phyloP scores from a whole-genome alignment of 1,140 invertebrate genomes.

The Neotoxoptera formosana region DNA sequence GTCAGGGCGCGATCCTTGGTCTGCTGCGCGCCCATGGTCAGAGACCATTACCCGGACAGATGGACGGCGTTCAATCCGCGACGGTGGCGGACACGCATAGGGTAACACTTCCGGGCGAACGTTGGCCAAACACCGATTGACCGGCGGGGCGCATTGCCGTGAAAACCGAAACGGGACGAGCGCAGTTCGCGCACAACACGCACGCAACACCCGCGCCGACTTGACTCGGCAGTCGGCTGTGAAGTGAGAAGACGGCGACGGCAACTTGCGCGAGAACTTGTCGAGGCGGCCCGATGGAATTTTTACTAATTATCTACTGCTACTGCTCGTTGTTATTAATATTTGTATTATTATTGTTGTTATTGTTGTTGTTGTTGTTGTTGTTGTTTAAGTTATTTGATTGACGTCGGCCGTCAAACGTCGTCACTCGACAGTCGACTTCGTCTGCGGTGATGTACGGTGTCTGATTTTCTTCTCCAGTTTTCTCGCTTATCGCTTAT shows the following conservation, averaged over 20 bases:
- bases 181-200: too few relatives aligned
- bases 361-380: background rate
- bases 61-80: constrained; percentile 5
- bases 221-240: background rate
- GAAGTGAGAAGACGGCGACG: background rate
- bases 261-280: background rate
- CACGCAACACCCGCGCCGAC: background rate
- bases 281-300: background rate
- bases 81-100: constrained; percentile 3
- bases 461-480: constrained; percentile 51
- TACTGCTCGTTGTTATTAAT: background rate
- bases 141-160: background rate
- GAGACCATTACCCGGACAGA: constrained; percentile 58
- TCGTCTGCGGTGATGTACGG: background rate
- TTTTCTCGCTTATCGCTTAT: constrained; percentile 55
- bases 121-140: background rate
- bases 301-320: background rate
- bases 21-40: constrained; percentile 85
- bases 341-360: background rate
- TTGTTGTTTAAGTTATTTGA: background rate
- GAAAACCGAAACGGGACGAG: background rate
- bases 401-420: background rate
- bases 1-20: constrained; percentile 75
- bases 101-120: constrained; percentile 6
- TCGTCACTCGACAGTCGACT: background rate